Evolutionary conservation across 2,888 invertebrate genomes (phyloP).

Genomic region (Coelopa pilipes): DNA sequence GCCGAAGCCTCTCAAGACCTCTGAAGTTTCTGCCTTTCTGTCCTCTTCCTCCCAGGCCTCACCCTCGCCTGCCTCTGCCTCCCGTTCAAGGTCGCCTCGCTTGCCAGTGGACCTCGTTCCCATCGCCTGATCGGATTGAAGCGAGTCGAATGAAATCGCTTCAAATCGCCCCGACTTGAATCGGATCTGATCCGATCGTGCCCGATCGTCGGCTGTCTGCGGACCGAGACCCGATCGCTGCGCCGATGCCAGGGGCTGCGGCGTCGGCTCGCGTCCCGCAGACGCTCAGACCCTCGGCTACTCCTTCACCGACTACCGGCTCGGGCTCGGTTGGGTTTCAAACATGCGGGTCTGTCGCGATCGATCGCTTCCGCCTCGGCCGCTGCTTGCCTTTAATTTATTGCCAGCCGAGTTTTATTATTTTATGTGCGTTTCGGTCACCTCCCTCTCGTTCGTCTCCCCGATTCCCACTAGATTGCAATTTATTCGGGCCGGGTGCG

Average conservation of each 20-base stretch:
- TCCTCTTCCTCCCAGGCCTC: too few relatives aligned
- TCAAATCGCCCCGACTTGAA: background rate
- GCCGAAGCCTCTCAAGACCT: too few relatives aligned
- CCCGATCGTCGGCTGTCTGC: background rate
- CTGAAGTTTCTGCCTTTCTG: too few relatives aligned
- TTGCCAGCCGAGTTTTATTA: constrained; percentile 13
- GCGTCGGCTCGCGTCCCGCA: background rate
- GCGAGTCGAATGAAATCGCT: too few relatives aligned
- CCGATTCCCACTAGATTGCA: too few relatives aligned
- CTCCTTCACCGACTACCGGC: background rate
- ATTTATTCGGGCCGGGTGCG: too few relatives aligned
- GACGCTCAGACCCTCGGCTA: background rate
- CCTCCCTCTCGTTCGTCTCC: too few relatives aligned
- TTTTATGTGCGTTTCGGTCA: background rate
- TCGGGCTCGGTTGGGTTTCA: background rate
- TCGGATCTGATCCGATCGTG: too few relatives aligned
- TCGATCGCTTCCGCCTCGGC: background rate
- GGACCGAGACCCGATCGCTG: background rate
- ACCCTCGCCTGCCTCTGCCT: background rate
- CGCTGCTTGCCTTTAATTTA: constrained; percentile 13
- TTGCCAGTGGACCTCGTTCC: background rate
- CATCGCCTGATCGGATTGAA: background rate
- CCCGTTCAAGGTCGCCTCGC: constrained; percentile 14
- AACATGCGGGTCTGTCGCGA: background rate
- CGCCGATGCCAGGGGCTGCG: background rate